Percentiles rank a stretch among this genome's conserved stretches.
phyloP scores from a whole-genome alignment of 2,888 invertebrate genomes.

The Platycnemis pennipes region DNA sequence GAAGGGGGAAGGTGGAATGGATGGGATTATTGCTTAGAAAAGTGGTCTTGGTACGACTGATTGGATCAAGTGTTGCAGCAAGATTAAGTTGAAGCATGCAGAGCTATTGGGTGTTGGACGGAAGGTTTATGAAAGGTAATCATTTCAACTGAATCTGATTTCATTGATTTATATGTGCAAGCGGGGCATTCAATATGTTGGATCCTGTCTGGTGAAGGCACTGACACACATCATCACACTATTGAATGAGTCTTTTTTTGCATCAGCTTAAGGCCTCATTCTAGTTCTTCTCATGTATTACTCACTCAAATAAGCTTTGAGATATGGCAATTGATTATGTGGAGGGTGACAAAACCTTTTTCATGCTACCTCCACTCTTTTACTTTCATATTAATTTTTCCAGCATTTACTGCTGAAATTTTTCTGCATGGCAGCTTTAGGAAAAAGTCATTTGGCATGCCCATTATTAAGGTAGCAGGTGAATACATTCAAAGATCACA shows the following conservation, averaged over 20 bases:
- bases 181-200: background rate
- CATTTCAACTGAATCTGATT: conserved; percentile 27
- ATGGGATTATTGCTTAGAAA: conserved; percentile 17
- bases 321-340: background rate
- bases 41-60: conserved; percentile 27
- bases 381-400: background rate
- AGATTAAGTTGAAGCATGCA: conserved; percentile 14
- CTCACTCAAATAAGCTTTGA: background rate
- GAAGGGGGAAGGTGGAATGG: background rate
- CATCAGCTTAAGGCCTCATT: conserved; percentile 23
- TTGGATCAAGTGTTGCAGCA: background rate
- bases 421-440: background rate
- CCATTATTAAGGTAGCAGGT: conserved; percentile 18
- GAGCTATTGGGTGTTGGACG: conserved; percentile 20
- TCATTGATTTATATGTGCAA: background rate
- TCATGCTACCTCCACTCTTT: background rate
- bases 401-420: background rate
- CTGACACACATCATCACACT: background rate
- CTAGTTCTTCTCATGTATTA: background rate
- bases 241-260: background rate
- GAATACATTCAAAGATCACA: conserved; percentile 9
- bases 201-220: background rate
- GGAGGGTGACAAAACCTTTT: background rate
- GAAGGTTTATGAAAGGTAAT: background rate
- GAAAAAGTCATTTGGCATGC: conserved; percentile 4